Conservation (phyloP, 2,797 vertebrate species). For the Cercopithecus petaurista region DNA sequence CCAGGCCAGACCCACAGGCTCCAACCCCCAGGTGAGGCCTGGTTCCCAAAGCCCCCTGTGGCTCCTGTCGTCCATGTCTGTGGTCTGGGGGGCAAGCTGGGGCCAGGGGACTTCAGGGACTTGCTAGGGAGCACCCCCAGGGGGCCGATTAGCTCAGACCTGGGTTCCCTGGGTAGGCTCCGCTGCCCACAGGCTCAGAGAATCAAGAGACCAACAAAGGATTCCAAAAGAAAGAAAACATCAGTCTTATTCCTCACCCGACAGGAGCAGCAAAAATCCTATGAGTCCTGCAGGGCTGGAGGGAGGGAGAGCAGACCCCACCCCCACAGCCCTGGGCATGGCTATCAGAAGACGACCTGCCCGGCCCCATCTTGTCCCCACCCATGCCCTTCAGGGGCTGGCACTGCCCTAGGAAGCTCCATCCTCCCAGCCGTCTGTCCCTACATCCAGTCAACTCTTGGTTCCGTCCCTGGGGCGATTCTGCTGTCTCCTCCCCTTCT, state of each 20-base stretch:
- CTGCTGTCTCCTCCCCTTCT: not conserved
- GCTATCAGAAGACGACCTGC: not conserved
- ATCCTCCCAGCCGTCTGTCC: not conserved
- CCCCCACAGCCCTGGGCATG: too few species aligned
- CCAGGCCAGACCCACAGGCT: not conserved
- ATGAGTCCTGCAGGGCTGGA: not conserved
- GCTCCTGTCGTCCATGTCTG: not conserved
- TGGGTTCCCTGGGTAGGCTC: not conserved
- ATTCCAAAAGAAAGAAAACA: not conserved
- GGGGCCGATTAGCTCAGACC: not conserved
- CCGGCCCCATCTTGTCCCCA: not conserved
- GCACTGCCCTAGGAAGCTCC: not conserved
- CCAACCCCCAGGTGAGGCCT: not conserved
- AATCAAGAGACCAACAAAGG: not conserved
- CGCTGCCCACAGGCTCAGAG: not conserved
- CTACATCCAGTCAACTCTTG: not conserved
- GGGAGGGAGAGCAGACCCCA: not conserved
- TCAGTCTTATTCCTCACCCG: not conserved
- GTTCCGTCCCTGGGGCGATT: fast-evolving
- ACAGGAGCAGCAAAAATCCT: not conserved
- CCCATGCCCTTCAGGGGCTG: not conserved
- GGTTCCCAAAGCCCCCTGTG: not conserved
- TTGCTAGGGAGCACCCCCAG: not conserved
- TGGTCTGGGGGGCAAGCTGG: not conserved
- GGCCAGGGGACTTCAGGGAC: not conserved